Conservation (phyloP, 1,140 invertebrate genomes). For the Ceratina japonica region DNA sequence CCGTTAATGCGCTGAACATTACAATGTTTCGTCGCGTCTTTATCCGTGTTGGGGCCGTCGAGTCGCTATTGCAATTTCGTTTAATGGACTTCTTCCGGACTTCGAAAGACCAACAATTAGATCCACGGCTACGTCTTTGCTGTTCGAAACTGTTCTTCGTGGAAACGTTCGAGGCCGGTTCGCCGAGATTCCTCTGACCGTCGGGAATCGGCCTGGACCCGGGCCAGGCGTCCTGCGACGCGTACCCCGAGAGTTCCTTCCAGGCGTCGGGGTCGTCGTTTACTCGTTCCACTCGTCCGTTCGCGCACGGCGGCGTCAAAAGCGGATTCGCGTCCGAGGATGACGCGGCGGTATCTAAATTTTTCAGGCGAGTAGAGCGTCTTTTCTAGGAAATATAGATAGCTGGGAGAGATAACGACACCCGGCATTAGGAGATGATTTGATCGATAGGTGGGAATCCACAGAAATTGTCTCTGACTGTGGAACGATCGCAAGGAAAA, state of each 20-base stretch:
- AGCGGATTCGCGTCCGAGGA: too few relatives aligned
- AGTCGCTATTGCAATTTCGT: slow-evolving; percentile 56
- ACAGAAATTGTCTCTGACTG: neutral
- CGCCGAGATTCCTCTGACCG: too few relatives aligned
- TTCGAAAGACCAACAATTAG: slow-evolving; percentile 49
- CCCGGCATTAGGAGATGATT: neutral
- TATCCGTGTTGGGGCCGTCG: slow-evolving; percentile 50
- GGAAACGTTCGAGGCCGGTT: too few relatives aligned
- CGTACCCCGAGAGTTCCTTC: neutral
- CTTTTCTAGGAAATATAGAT: neutral
- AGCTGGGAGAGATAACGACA: neutral
- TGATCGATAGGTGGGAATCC: neutral
- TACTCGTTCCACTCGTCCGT: too few relatives aligned
- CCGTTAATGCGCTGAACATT: slow-evolving; percentile 48
- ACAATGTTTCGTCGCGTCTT: slow-evolving; percentile 54
- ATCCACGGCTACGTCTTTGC: slow-evolving; percentile 15
- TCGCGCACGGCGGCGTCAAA: too few relatives aligned
- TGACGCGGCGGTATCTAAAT: too few relatives aligned
- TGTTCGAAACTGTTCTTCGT: slow-evolving; percentile 18
- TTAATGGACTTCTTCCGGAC: slow-evolving; percentile 61
- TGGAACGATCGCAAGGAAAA: slow-evolving; percentile 20
- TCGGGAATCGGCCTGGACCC: slow-evolving; percentile 32
- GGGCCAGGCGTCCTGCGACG: too few relatives aligned
- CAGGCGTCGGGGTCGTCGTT: neutral
- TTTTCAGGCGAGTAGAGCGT: neutral